Evolutionary conservation across 2,113 vertebrate species (phyloP), one percentile per base, ranked within the genome.

Genomic region (Alethe diademata): DNA sequence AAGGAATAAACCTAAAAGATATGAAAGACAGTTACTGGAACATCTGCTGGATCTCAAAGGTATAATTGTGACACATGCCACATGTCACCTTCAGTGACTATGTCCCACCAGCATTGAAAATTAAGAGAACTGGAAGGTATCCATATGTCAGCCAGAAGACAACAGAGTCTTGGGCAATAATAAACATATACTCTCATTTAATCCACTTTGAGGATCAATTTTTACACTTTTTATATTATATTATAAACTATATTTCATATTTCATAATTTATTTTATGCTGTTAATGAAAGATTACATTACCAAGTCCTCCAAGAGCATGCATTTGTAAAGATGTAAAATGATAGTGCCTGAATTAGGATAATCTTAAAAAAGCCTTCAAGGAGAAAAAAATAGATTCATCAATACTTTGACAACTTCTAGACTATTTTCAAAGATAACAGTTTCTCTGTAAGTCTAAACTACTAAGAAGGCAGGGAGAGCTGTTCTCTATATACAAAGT

Each of bases 111-210:
- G 88, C 67, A 87, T 45, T 94, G 65, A 88, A 97, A 97, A 98
- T 98, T 96, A 96, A 97, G 92, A 97, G 88, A 96, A 95, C 57
- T 92, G 73, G 69, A 97, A 97, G 81, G 90, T 57, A 61, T 43
- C 92, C 97, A 95, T 97, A 97, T 95, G 85, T 94, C 90, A 96
- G 26, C 53, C 57, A 50, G 86, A 91, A 92, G 53, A 95, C 78
- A 92, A 58, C 57, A 92, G 31, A 86, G 15, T 78, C 64, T 88
- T 93, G 24, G 80, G 38, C 35, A 94, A 48, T 93, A 94, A 95
- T 92, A 96, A 96, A 94, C 51, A 93, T 60, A 84, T 79, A 85
- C 15, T 91, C 53, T 87, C 78, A 91, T 96, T 88, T 90, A 93
- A 86, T 82, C 33, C 43, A 67, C 28, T 91, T 70, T 88, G 40